A percentile compares a stretch with the other conserved stretches of the same genome.
phyloP scores from a whole-genome alignment of 2,888 invertebrate genomes.

The Caenorhabditis sp. region DNA sequence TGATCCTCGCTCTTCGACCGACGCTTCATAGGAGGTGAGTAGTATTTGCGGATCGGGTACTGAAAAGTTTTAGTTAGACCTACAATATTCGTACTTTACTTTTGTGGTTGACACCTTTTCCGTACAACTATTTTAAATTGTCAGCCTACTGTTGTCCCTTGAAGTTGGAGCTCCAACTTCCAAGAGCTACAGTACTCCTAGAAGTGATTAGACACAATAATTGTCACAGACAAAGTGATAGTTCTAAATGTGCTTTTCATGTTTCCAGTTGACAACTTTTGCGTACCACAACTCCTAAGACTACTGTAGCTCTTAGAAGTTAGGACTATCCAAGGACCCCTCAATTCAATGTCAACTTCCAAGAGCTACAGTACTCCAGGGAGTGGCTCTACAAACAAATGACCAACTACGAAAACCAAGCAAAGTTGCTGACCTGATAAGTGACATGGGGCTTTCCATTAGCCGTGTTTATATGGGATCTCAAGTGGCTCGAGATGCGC shows the following conservation, averaged over 20 bases:
- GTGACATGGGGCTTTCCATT: slow-evolving; percentile 41
- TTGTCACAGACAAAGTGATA: background rate
- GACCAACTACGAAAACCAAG: too few relatives aligned
- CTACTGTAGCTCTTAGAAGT: too few relatives aligned
- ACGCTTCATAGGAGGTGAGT: slow-evolving; percentile 48
- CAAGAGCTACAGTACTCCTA: background rate
- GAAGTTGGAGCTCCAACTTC: background rate
- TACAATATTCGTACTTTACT: background rate
- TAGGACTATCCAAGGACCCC: too few relatives aligned
- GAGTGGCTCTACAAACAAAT: too few relatives aligned
- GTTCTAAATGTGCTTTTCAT: too few relatives aligned
- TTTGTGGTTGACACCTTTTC: too few relatives aligned
- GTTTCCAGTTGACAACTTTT: background rate
- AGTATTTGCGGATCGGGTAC: slow-evolving; percentile 38
- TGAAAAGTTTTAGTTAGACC: slow-evolving; percentile 10
- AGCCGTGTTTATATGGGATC: slow-evolving; percentile 47
- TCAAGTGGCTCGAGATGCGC: slow-evolving; percentile 34
- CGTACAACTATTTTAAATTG: too few relatives aligned
- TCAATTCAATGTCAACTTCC: too few relatives aligned
- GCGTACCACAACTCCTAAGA: too few relatives aligned
- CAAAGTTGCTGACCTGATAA: slow-evolving; percentile 33
- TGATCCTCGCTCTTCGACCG: slow-evolving; percentile 49
- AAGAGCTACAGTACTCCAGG: too few relatives aligned
- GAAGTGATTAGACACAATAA: background rate
- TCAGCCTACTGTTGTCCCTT: too few relatives aligned